Base-by-base conservation (phyloP, 2,113 vertebrate genomes). In the Hyla sarda region DNA sequence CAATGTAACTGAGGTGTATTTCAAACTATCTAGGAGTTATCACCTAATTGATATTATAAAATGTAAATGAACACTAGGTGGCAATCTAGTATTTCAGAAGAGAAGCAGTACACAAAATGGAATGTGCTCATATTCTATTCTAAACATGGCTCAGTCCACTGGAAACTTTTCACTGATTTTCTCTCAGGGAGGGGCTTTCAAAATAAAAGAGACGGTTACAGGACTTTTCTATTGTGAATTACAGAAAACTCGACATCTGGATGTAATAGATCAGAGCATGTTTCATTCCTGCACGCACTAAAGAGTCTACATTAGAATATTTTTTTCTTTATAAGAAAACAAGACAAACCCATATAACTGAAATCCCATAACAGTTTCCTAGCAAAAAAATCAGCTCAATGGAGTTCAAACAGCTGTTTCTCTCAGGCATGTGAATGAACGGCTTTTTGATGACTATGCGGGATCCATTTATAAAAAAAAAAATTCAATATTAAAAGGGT, bases 61-160 rank as follows among this genome's bases (percentile, higher is more conserved):
- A 67, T 3, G 7, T 50, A 4, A 74, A 90, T 88, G 54, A 89
- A 90, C 94, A 89, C 90, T 89, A 93, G 95, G 92, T 94, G 95
- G 94, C 93, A 93, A 89, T 86, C 87, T 90, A 90, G 85, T 65
- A 87, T 72, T 81, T 86, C 47, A 73, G 5, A 60, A 58, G 47
- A 81, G 54, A 21, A 10, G 16, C 3, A 12, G 1, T 7, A 45
- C 5, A 32, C 10, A 11, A 9, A 7, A 74, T 74, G 77, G 30
- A 73, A 73, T 72, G 62, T 74, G 41, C 50, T 60, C 19, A 82
- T 76, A 84, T 28, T 32, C 65, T 74, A 82, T 48, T 62, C 67
- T 21, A 87, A 56, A 28, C 76, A 72, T 72, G 48, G 62, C 48
- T 78, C 52, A 74, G 45, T 62, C 52, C 89, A 88, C 88, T 88